phyloP scores from a whole-genome alignment of 2,888 invertebrate genomes.

The Cotesia congregata region DNA sequence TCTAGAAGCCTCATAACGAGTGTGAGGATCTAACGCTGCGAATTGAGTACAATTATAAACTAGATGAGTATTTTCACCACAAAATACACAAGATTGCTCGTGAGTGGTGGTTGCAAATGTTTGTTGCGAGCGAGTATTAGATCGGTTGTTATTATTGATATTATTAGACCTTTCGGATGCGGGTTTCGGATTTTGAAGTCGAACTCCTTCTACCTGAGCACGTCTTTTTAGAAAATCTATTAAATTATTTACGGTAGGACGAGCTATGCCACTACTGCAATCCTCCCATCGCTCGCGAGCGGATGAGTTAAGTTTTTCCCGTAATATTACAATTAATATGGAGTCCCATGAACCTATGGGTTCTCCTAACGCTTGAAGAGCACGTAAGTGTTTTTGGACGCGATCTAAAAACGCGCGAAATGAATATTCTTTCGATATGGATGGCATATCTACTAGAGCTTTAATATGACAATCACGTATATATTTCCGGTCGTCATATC shows the following conservation, averaged over 20 bases:
- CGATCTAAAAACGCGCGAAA: background rate
- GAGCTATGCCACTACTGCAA: too few species aligned
- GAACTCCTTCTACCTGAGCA: background rate
- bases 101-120: background rate
- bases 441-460: background rate
- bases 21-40: background rate
- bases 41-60: background rate
- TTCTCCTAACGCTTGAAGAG: background rate
- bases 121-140: background rate
- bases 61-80: background rate
- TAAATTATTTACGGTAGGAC: too few species aligned
- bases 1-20: background rate
- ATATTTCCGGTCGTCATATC: background rate
- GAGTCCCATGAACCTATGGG: background rate
- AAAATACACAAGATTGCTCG: background rate
- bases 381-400: background rate
- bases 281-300: background rate
- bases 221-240: background rate
- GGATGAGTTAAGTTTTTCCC: background rate
- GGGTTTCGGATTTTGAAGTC: background rate
- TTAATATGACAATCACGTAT: background rate
- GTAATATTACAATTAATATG: background rate
- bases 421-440: background rate
- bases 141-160: too few species aligned
- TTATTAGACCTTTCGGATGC: too few species aligned